Evolutionary conservation across 2,888 invertebrate species (phyloP).

Genomic region (Leptodirus hochenwartii): DNA sequence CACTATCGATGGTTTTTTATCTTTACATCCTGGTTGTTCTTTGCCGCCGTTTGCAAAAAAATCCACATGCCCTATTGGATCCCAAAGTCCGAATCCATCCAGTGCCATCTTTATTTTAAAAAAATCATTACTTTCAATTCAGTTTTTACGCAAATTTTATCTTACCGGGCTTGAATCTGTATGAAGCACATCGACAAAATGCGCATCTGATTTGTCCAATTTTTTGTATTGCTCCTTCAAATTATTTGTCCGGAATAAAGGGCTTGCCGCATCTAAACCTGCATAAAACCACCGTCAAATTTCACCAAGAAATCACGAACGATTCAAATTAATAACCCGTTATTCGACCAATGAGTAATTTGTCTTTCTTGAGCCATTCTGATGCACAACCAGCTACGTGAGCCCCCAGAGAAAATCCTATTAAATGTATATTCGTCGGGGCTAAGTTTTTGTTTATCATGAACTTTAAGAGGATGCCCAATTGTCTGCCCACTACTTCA

Average conservation of each 20-base stretch:
- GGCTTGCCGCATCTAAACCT: slow-evolving; percentile 73
- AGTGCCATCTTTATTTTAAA: slow-evolving; percentile 33
- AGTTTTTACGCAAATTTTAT: slow-evolving; percentile 4
- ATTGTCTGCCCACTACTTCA: slow-evolving; percentile 37
- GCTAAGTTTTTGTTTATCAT: slow-evolving; percentile 29
- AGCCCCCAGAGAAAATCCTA: slow-evolving; percentile 41
- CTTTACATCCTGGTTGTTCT: slow-evolving; percentile 38
- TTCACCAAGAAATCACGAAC: background rate
- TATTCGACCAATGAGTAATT: slow-evolving; percentile 33
- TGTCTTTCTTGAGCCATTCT: slow-evolving; percentile 29
- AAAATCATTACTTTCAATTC: slow-evolving; percentile 11
- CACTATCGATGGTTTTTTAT: slow-evolving; percentile 35
- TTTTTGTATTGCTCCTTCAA: slow-evolving; percentile 34
- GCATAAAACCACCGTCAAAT: slow-evolving; percentile 13
- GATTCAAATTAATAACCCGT: slow-evolving; percentile 25
- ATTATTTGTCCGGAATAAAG: slow-evolving; percentile 44
- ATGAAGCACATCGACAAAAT: slow-evolving; percentile 48
- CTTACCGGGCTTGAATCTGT: slow-evolving; percentile 37
- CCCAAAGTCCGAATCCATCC: slow-evolving; percentile 40
- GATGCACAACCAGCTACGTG: slow-evolving; percentile 41
- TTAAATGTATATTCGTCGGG: slow-evolving; percentile 30
- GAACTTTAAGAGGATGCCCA: slow-evolving; percentile 32
- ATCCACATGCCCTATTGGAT: slow-evolving; percentile 39
- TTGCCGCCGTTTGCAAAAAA: slow-evolving; percentile 42
- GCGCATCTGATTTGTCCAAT: slow-evolving; percentile 41